Base-by-base conservation (phyloP, 2,888 invertebrate genomes). In the Napeogenes sylphis region DNA sequence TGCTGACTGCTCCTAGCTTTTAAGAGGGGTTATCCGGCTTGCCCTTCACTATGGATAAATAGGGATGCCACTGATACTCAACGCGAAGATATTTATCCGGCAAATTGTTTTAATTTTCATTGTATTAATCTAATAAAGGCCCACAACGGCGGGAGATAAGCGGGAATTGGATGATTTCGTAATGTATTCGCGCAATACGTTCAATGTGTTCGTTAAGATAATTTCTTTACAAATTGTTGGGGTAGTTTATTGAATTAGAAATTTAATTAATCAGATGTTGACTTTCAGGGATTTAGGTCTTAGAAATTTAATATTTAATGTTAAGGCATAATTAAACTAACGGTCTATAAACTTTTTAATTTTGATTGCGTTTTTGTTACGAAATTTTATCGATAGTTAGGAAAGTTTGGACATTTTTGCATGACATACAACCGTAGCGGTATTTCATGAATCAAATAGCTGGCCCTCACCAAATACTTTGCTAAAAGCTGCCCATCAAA, bases 41-140 rank as follows among this genome's bases (percentile, higher is more conserved):
- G 88, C 90, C 90, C 90, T 87, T 84, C 85, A 82, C 83, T 81
- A 83, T 76, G 87, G 86, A 87, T 87, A 87, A 87, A 88, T 83
- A 86, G 87, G 88, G 88, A 86, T 79, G 86, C 87, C 86, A 87
- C 85, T 85, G 88, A 90, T 89, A 88, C 85, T 85, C 77, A 72
- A 84, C 81, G 82, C 82, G 82, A 85, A 89, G 90, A 90, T 90
- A 91, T 90, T 90, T 90, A 91, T 89, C 90, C 89, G 89, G 90
- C 90, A 91, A 91, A 91, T 91, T 90, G 90, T 90, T 91, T 90
- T 90, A 90, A 91, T 90, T 91, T 90, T 90, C 89, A 90, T 90
- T 89, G 89, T 87, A 88, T 88, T 88, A 84, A 89, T 87, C 82
- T 86, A 88, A 88, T 90, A 89, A 88, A 87, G 81, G 78, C 83